Conservation (phyloP, 2,797 vertebrate species). For the Agapornis canus region DNA sequence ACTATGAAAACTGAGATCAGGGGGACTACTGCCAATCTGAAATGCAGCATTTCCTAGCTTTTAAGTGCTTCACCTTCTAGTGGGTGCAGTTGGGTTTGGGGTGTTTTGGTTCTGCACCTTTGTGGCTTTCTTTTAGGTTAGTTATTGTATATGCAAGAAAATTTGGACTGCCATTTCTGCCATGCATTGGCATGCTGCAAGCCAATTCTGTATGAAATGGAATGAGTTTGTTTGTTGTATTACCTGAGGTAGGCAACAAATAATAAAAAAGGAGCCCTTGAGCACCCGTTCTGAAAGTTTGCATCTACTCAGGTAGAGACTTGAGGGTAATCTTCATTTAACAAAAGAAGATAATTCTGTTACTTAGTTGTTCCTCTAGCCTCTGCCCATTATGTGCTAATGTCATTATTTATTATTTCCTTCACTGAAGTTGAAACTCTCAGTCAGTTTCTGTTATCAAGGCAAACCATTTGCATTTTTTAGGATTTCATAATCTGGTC, state of each 20-base stretch:
- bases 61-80: background rate
- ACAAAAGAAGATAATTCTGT: background rate
- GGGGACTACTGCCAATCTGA: background rate
- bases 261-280: background rate
- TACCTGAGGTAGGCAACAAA: background rate
- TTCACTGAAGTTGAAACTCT: background rate
- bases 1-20: background rate
- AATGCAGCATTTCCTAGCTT: background rate
- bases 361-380: background rate
- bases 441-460: background rate
- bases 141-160: background rate
- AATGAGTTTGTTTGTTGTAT: background rate
- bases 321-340: background rate
- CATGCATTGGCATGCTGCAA: background rate
- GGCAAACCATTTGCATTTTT: background rate
- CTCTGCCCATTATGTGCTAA: background rate
- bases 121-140: background rate
- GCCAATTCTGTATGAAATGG: background rate
- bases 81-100: background rate
- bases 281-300: background rate
- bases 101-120: background rate
- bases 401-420: background rate
- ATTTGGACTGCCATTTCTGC: background rate
- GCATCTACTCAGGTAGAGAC: background rate
- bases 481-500: background rate